Percentiles rank a stretch among this genome's conserved stretches.
Evolutionary conservation across 1,140 invertebrate genomes (phyloP).

Genomic region (Coptotermes formosanus): DNA sequence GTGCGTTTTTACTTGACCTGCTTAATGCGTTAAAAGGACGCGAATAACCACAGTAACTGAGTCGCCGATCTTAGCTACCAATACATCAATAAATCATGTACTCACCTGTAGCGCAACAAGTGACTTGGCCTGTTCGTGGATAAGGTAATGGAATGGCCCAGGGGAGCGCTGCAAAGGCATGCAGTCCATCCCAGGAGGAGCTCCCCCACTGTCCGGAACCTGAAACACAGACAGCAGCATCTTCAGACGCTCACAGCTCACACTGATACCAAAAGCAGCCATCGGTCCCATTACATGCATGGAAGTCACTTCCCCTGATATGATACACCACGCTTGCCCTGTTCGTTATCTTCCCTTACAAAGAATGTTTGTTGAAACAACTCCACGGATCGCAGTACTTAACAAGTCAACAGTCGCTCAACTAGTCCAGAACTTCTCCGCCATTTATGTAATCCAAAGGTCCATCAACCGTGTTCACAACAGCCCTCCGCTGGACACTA

Average conservation of each 20-base stretch:
- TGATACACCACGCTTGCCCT: not conserved
- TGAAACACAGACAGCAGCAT: constrained; percentile 2
- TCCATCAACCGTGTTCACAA: no score
- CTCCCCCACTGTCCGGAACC: constrained; percentile 33
- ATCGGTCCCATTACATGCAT: not conserved
- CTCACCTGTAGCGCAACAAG: constrained; percentile 32
- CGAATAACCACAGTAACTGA: not conserved
- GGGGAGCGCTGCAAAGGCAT: constrained; percentile 29
- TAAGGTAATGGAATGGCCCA: constrained; percentile 34
- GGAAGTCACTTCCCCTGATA: not conserved
- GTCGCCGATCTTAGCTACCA: not conserved
- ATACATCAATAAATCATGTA: not conserved
- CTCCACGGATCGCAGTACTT: no score
- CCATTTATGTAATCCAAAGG: no score
- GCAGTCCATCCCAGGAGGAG: constrained; percentile 32
- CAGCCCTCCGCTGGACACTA: no score
- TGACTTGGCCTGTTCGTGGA: constrained; percentile 34
- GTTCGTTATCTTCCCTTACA: no score
- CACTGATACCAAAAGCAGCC: not conserved
- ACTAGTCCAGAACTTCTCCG: no score
- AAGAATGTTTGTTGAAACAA: no score
- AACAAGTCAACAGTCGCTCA: no score
- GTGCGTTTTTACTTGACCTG: not conserved
- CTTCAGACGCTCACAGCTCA: not conserved
- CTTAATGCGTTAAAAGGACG: not conserved